Percentiles rank a stretch among this genome's conserved stretches.
Evolutionary conservation across 2,888 invertebrate species (phyloP).

Genomic region (Megaustenia siamemsis): DNA sequence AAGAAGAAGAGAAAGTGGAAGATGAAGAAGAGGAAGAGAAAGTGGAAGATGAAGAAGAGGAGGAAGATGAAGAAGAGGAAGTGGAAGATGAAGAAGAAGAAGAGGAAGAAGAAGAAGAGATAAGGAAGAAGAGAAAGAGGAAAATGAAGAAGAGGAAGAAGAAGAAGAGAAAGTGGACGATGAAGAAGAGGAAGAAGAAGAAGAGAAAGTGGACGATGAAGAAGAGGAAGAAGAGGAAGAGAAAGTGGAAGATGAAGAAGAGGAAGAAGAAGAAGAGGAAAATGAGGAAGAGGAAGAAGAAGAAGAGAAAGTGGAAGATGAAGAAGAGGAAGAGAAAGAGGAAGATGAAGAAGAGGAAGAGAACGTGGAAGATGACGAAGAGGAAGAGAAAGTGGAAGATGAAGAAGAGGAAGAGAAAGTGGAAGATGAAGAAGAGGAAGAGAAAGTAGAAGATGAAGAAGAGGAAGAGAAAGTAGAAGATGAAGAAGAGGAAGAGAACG

Average conservation of each 20-base stretch:
- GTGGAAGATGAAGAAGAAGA: not conserved
- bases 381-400: constrained; percentile 1
- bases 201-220: not conserved
- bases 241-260: not conserved
- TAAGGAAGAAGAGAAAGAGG: not conserved
- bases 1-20: not conserved
- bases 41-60: not conserved
- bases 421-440: too few species aligned
- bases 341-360: too few species aligned
- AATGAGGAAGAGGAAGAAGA: too few species aligned
- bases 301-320: not conserved
- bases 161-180: too few species aligned
- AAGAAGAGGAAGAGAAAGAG: not conserved
- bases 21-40: not conserved
- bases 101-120: not conserved
- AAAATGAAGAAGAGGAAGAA: not conserved
- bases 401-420: not conserved
- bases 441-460: too few species aligned
- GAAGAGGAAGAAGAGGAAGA: not conserved
- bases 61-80: not conserved
- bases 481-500: too few species aligned
- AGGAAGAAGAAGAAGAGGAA: too few species aligned
- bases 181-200: not conserved
- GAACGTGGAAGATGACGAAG: too few species aligned
- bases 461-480: too few species aligned